Conservation (phyloP, 2,888 invertebrate genomes). For the Chymomyza amoena region DNA sequence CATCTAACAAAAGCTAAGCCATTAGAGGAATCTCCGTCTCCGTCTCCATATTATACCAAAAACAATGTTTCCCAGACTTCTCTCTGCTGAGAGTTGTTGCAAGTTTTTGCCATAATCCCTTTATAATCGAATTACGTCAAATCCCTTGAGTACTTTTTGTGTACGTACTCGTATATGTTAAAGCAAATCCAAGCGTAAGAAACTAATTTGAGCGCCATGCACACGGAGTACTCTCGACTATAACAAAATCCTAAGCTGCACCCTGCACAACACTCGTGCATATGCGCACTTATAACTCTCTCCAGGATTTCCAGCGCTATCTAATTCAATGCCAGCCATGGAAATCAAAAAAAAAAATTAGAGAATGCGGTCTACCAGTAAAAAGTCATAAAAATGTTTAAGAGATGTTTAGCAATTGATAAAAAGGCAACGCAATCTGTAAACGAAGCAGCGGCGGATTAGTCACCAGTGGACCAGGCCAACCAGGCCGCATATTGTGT, state of each 20-base stretch:
- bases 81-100: constrained; percentile 21
- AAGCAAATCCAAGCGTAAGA: constrained; percentile 68
- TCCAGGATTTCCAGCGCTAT: constrained; percentile 13
- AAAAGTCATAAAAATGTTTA: constrained; percentile 60
- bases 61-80: constrained; percentile 18
- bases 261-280: constrained; percentile 46
- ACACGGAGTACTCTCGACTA: background rate
- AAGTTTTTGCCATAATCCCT: constrained; percentile 62
- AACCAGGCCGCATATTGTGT: background rate
- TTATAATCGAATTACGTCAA: constrained; percentile 70
- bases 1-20: constrained; percentile 47
- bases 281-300: constrained; percentile 50
- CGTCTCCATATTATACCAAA: background rate
- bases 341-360: constrained; percentile 6
- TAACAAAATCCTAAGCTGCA: background rate
- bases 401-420: constrained; percentile 65
- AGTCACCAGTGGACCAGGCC: constrained; percentile 27
- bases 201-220: constrained; percentile 62
- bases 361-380: constrained; percentile 18
- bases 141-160: constrained; percentile 62
- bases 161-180: constrained; percentile 29
- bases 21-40: too few species aligned
- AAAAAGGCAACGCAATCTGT: constrained; percentile 54
- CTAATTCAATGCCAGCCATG: constrained; percentile 44
- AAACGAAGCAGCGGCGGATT: constrained; percentile 61